phyloP scores from a whole-genome alignment of 2,797 vertebrate species.

The Rallus crepitans region DNA sequence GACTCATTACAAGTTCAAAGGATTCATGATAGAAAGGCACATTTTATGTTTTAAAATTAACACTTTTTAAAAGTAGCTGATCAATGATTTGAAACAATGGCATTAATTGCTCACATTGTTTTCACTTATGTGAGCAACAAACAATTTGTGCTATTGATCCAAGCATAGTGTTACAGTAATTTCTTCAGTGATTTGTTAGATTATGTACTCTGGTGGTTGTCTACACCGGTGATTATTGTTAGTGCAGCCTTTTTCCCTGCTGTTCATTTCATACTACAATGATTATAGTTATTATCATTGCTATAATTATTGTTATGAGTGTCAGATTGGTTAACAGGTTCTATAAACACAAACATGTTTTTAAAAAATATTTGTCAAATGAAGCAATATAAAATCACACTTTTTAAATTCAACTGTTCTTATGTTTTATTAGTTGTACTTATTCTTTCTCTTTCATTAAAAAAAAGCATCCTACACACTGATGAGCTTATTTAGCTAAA shows the following conservation, averaged over 20 bases:
- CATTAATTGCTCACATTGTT: not conserved
- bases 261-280: slow-evolving; percentile 45
- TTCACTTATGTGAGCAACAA: not conserved
- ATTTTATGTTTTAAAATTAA: not conserved
- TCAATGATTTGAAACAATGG: not conserved
- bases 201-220: not conserved
- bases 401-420: not conserved
- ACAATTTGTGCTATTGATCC: slow-evolving; percentile 44
- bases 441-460: not conserved
- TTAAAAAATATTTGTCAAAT: not conserved
- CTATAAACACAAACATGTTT: slow-evolving; percentile 2
- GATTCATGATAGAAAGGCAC: not conserved
- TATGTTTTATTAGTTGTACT: not conserved
- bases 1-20: not conserved
- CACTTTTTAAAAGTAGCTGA: not conserved
- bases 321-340: slow-evolving; percentile 36
- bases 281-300: slow-evolving; percentile 47
- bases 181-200: slow-evolving; percentile 34
- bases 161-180: not conserved
- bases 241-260: not conserved
- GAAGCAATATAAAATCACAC: not conserved
- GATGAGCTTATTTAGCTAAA: not conserved
- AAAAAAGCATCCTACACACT: not conserved
- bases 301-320: slow-evolving; percentile 21
- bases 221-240: not conserved